These are phyloP conservation scores for Hoplodrina blanda DNA, from an alignment of 2,888 invertebrate species.

Conservation along the genomic window DNA sequence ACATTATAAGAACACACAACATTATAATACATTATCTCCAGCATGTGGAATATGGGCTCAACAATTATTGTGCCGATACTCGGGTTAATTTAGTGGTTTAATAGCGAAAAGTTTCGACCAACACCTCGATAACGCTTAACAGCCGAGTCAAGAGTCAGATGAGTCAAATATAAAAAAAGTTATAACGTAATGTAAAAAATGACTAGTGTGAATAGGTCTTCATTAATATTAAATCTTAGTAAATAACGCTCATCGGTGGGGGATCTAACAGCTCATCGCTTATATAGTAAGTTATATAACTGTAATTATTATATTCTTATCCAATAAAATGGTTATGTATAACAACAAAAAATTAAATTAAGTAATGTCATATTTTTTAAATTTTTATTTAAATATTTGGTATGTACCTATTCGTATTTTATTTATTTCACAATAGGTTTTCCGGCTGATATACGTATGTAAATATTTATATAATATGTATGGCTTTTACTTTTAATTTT, in stretches of 20 bases:
- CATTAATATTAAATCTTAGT: constrained; percentile 17
- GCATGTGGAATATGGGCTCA: no score
- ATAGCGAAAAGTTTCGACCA: no score
- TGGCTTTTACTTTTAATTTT: constrained; percentile 48
- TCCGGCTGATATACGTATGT: constrained; percentile 41
- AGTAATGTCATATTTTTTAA: not conserved
- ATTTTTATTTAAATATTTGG: not conserved
- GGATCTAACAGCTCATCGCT: constrained; percentile 54
- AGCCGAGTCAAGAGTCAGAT: no score
- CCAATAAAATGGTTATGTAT: not conserved
- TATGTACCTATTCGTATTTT: constrained; percentile 41
- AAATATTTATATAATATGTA: constrained; percentile 51
- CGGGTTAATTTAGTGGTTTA: no score
- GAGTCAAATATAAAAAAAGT: not conserved
- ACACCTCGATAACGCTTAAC: no score
- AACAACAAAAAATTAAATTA: not conserved
- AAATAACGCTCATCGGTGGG: constrained; percentile 53
- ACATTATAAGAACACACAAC: no score
- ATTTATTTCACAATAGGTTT: constrained; percentile 39
- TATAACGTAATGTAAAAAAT: not conserved
- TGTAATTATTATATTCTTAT: constrained; percentile 6
- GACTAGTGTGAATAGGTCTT: constrained; percentile 46
- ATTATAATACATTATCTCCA: no score
- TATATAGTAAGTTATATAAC: constrained; percentile 49
- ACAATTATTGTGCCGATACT: no score